These are phyloP conservation scores for Lutraria rhynchaena DNA, from an alignment of 1,140 invertebrate genomes.

Conservation along the genomic window DNA sequence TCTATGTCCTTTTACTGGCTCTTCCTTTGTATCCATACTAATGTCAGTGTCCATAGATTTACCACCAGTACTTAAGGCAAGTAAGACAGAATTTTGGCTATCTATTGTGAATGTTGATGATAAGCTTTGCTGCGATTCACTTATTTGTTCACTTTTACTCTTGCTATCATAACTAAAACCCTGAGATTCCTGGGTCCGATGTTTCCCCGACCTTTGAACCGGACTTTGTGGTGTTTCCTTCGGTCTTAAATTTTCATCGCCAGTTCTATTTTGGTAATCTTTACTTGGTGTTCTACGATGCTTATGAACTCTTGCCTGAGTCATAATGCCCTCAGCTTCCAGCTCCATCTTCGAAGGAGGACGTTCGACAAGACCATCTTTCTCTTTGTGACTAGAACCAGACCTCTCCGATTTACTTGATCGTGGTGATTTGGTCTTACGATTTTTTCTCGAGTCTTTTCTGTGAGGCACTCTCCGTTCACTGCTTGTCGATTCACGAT, in stretches of 20 bases:
- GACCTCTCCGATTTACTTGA: slow-evolving; percentile 30
- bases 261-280: slow-evolving; percentile 55
- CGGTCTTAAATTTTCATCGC: slow-evolving; percentile 38
- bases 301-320: slow-evolving; percentile 66
- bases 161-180: slow-evolving; percentile 56
- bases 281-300: slow-evolving; percentile 59
- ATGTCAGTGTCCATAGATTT: slow-evolving; percentile 40
- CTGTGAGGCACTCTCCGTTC: slow-evolving; percentile 56
- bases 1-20: slow-evolving; percentile 58
- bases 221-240: slow-evolving; percentile 53
- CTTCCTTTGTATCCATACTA: slow-evolving; percentile 42
- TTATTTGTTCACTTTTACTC: slow-evolving; percentile 32
- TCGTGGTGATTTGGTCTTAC: slow-evolving; percentile 62
- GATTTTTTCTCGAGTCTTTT: slow-evolving; percentile 59
- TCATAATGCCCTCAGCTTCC: slow-evolving; percentile 54
- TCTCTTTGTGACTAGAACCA: slow-evolving; percentile 21
- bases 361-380: slow-evolving; percentile 15
- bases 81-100: slow-evolving; percentile 53
- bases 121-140: slow-evolving; percentile 37
- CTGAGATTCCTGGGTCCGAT: slow-evolving; percentile 48
- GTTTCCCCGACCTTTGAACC: slow-evolving; percentile 33
- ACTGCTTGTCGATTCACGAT: slow-evolving; percentile 65
- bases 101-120: slow-evolving; percentile 58
- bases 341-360: slow-evolving; percentile 48
- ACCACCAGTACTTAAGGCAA: slow-evolving; percentile 39